Conservation (phyloP, 2,113 vertebrate genomes). For the Haemorhous mexicanus region DNA sequence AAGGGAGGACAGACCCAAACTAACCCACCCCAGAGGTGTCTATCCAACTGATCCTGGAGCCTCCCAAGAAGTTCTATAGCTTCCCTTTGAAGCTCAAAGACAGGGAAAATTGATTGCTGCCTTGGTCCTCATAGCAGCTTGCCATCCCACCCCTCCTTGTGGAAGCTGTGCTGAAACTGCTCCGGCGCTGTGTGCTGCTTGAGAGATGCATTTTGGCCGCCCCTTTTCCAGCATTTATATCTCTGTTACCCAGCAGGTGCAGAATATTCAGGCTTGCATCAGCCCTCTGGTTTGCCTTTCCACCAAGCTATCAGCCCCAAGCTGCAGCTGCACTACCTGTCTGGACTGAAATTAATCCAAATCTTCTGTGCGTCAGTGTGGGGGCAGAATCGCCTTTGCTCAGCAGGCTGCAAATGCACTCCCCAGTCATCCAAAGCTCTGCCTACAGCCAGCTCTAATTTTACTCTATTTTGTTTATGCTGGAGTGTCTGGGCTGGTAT, state of each 20-base stretch:
- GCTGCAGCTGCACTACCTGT: neutral
- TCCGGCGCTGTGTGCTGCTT: neutral
- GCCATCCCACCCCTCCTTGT: neutral
- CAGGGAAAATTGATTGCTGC: neutral
- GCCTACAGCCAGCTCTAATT: constrained; percentile 41
- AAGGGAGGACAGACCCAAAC: neutral
- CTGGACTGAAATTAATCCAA: constrained; percentile 16
- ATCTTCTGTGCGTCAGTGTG: constrained; percentile 8
- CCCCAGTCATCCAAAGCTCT: constrained; percentile 40
- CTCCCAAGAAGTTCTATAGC: neutral
- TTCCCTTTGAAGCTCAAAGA: neutral
- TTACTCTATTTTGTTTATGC: constrained; percentile 44
- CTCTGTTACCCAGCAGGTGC: constrained; percentile 31
- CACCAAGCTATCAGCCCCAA: neutral
- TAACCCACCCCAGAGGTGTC: neutral
- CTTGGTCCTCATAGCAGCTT: constrained; percentile 22
- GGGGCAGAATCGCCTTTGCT: constrained; percentile 7
- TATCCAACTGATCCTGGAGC: neutral
- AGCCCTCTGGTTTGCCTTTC: neutral
- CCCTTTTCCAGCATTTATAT: neutral
- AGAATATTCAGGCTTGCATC: neutral
- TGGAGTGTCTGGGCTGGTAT: neutral
- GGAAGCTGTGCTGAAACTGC: constrained; percentile 23
- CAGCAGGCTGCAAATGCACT: constrained; percentile 29
- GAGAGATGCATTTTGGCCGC: neutral